These are phyloP conservation scores for Platichthys stellatus DNA, from an alignment of 2,113 vertebrate genomes.

Conservation along the genomic window DNA sequence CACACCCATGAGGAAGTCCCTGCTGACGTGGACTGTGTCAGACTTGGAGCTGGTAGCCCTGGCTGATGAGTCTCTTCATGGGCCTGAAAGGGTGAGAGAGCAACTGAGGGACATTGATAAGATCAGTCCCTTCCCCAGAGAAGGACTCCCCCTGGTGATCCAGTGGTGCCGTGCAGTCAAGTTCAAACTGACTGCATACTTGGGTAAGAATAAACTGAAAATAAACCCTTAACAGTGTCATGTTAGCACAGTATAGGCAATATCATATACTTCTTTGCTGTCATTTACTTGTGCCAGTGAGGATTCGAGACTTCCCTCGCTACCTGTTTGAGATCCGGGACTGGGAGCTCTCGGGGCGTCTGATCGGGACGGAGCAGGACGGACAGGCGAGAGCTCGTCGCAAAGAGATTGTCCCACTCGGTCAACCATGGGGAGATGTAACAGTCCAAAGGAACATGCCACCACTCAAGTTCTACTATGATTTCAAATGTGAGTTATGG, in stretches of 20 bases:
- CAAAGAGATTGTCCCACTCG: constrained; percentile 87
- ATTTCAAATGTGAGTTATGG: constrained; percentile 89
- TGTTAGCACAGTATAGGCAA: not conserved
- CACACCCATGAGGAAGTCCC: constrained; percentile 94
- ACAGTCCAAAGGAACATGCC: constrained; percentile 93
- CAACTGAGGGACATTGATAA: constrained; percentile 90
- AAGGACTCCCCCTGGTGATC: constrained; percentile 89
- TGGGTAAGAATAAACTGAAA: constrained; percentile 82
- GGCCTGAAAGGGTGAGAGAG: constrained; percentile 87
- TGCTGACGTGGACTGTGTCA: constrained; percentile 93
- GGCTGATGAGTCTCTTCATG: constrained; percentile 90
- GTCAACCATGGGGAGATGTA: constrained; percentile 91
- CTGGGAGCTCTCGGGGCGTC: constrained; percentile 90
- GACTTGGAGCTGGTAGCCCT: constrained; percentile 89
- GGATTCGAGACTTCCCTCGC: constrained; percentile 96
- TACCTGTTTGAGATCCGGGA: constrained; percentile 97
- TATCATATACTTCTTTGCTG: not conserved
- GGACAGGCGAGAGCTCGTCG: constrained; percentile 90
- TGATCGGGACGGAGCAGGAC: constrained; percentile 91
- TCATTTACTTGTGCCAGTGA: constrained; percentile 71
- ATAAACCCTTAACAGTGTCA: not conserved
- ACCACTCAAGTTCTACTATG: constrained; percentile 96
- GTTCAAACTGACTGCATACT: constrained; percentile 88
- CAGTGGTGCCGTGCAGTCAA: constrained; percentile 96
- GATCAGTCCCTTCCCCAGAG: constrained; percentile 90